phyloP scores from a whole-genome alignment of 2,113 vertebrate genomes.

The rabbit (Oryctolagus cuniculus) region mOryCun1.1 NC_091438.1:45210001-45210500 shows the following conservation, averaged over 20 bases:
- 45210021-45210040: background rate
- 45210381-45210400: background rate
- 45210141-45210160: background rate
- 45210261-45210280: background rate
- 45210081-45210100: background rate
- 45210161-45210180: background rate
- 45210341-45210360: background rate
- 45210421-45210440: background rate
- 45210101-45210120: background rate
- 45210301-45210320: background rate
- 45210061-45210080: background rate
- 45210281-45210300: background rate
- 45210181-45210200: background rate
- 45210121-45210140: background rate
- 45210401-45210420: too few species aligned
- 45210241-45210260: background rate
- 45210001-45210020: background rate
- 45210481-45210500: background rate
- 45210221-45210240: background rate
- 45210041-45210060: background rate
- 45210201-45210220: background rate
- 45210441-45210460: background rate
- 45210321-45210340: background rate
- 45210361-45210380: background rate
- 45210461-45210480: background rate